These are phyloP conservation scores for Psilopsiagon aurifrons DNA, from an alignment of 2,113 vertebrate species.

Conservation along the genomic window DNA sequence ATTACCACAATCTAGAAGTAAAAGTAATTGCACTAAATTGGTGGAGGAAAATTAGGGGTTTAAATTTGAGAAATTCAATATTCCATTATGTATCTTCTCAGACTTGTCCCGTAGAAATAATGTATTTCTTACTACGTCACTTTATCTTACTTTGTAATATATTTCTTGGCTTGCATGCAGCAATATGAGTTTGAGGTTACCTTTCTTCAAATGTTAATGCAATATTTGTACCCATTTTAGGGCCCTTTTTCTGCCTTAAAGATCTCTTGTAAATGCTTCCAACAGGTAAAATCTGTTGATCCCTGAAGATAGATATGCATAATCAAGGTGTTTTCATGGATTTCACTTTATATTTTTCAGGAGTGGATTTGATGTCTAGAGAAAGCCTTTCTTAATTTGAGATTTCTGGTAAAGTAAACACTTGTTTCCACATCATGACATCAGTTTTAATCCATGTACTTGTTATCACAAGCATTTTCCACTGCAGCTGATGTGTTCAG, in stretches of 20 bases:
- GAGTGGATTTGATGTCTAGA: background rate
- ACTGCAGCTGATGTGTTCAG: background rate
- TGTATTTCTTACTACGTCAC: background rate
- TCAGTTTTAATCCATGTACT: background rate
- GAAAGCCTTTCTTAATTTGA: background rate
- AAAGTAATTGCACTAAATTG: background rate
- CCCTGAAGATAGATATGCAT: background rate
- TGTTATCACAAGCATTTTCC: background rate
- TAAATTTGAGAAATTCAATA: background rate
- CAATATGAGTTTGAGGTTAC: background rate
- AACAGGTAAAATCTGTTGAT: conserved; percentile 29
- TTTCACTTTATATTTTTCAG: background rate
- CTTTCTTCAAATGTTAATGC: background rate
- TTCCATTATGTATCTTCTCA: background rate
- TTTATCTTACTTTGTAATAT: background rate
- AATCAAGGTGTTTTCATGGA: background rate
- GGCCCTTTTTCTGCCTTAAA: background rate
- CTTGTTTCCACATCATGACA: background rate
- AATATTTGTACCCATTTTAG: background rate
- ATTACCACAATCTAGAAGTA: background rate
- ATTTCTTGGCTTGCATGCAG: background rate
- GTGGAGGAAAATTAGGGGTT: background rate
- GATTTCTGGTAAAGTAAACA: background rate
- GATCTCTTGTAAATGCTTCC: background rate
- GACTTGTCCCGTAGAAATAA: background rate